phyloP scores from a whole-genome alignment of 2,113 vertebrate species.

The Micronycteris hirsuta region DNA sequence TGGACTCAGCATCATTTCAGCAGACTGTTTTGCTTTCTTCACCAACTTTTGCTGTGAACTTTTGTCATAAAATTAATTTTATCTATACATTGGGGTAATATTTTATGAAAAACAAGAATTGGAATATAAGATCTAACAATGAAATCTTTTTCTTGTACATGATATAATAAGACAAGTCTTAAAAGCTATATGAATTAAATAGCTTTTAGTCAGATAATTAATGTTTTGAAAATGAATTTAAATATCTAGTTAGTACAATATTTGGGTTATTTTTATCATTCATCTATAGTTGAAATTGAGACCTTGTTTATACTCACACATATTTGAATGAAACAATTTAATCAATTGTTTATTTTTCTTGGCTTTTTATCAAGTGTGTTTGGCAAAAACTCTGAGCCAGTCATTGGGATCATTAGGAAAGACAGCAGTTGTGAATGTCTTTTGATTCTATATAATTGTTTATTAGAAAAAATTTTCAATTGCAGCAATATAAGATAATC shows the following conservation, averaged over 20 bases:
- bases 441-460: neutral
- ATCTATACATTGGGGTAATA: neutral
- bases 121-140: neutral
- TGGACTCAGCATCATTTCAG: neutral
- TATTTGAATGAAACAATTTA: constrained; percentile 11
- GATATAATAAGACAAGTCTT: neutral
- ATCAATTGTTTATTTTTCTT: neutral
- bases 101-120: constrained; percentile 48
- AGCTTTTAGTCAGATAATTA: neutral
- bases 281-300: neutral
- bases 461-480: neutral
- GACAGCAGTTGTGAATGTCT: neutral
- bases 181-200: constrained; percentile 1
- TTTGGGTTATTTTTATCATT: neutral
- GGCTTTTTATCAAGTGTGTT: constrained; percentile 33
- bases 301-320: neutral
- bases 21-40: neutral
- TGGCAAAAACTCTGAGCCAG: constrained; percentile 26
- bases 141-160: neutral
- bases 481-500: neutral
- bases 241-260: neutral
- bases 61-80: constrained; percentile 27
- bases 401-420: constrained; percentile 17
- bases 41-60: neutral
- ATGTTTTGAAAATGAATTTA: neutral